Conservation (phyloP, 2,888 invertebrate species). For the Hypsopygia costalis region DNA sequence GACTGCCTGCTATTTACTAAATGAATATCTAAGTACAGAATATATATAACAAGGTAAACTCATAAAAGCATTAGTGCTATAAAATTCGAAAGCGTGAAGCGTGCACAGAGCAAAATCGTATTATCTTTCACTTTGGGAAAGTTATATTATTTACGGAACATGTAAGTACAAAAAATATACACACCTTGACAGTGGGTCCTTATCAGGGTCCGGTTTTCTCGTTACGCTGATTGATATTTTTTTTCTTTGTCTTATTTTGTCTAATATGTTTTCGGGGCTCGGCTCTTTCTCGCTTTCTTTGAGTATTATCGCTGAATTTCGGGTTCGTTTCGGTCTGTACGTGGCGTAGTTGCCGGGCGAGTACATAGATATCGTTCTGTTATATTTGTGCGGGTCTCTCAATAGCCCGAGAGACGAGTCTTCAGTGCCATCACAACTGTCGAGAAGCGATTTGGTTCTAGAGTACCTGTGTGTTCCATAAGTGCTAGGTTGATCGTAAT, state of each 20-base stretch:
- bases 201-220: constrained; percentile 63
- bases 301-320: constrained; percentile 72
- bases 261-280: constrained; percentile 73
- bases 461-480: constrained; percentile 64
- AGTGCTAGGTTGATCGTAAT: constrained; percentile 62
- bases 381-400: constrained; percentile 66
- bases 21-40: no score
- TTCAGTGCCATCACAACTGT: constrained; percentile 56
- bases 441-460: constrained; percentile 68
- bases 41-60: constrained; percentile 10
- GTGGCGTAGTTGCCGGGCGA: constrained; percentile 75
- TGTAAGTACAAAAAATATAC: constrained; percentile 56
- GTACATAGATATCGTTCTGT: constrained; percentile 69
- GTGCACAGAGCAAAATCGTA: constrained; percentile 70
- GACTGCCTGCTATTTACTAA: no score
- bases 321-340: constrained; percentile 69
- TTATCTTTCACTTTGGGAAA: constrained; percentile 61
- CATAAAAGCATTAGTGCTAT: constrained; percentile 73
- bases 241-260: constrained; percentile 74
- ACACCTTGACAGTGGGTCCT: constrained; percentile 71
- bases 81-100: constrained; percentile 74
- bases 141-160: constrained; percentile 77
- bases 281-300: constrained; percentile 75
- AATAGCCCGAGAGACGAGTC: constrained; percentile 45
- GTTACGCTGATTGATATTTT: constrained; percentile 73